These are phyloP conservation scores for Phalacrocorax aristotelis DNA, from an alignment of 2,113 vertebrate species.

Conservation along the genomic window DNA sequence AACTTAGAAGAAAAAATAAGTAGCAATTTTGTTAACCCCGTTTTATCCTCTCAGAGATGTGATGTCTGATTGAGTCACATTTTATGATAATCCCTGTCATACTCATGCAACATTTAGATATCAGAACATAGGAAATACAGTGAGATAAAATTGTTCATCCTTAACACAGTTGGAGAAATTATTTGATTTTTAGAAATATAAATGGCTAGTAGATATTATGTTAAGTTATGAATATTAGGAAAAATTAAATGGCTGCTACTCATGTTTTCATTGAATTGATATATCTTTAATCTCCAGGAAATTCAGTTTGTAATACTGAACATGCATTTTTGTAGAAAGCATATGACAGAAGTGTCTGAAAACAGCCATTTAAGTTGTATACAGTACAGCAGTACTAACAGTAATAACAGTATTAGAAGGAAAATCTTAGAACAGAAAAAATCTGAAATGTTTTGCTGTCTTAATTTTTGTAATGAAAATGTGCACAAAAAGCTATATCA, in stretches of 20 bases:
- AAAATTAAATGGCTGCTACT: neutral
- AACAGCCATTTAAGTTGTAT: neutral
- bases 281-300: neutral
- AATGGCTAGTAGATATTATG: neutral
- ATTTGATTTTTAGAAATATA: neutral
- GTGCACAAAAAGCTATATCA: neutral
- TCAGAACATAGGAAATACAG: neutral
- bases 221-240: neutral
- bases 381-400: no score
- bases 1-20: neutral
- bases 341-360: neutral
- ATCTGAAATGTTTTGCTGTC: neutral
- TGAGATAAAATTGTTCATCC: neutral
- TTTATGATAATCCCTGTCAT: neutral
- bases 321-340: neutral
- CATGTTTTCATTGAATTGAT: neutral
- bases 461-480: neutral
- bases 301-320: neutral
- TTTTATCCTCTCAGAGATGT: neutral
- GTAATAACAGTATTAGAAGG: neutral
- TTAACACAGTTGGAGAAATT: neutral
- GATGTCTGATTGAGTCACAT: neutral
- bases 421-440: neutral
- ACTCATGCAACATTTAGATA: neutral
- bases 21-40: neutral